These are phyloP conservation scores for Rhizomys pruinosus DNA, from an alignment of 2,113 vertebrate genomes.

Conservation along the genomic window DNA sequence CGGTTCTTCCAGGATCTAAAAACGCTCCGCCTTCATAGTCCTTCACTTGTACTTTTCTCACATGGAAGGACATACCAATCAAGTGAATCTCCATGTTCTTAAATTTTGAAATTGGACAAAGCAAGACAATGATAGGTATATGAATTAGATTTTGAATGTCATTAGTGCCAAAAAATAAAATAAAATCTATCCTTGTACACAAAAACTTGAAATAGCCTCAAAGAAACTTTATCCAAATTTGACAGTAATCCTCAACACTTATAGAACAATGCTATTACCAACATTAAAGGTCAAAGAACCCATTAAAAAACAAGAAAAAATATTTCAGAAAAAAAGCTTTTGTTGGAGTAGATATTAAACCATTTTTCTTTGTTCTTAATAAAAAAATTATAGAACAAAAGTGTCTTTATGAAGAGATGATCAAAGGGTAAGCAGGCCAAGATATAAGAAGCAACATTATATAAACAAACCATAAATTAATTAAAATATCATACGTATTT, in stretches of 20 bases:
- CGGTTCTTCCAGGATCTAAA: neutral
- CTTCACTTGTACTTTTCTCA: neutral
- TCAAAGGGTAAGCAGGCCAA: neutral
- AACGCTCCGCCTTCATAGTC: neutral
- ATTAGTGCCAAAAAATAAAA: neutral
- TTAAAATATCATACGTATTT: neutral
- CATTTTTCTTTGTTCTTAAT: neutral
- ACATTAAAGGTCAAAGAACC: neutral
- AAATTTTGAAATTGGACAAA: neutral
- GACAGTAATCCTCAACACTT: constrained; percentile 12
- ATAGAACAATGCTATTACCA: neutral
- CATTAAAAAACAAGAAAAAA: neutral
- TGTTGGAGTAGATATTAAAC: neutral
- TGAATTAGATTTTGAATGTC: neutral
- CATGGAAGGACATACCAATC: neutral
- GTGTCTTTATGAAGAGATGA: neutral
- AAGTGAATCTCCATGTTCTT: too few species aligned
- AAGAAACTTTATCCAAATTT: neutral
- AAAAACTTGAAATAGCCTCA: neutral
- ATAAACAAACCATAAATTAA: neutral
- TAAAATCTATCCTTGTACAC: neutral
- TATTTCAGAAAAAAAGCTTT: neutral
- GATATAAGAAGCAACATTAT: neutral
- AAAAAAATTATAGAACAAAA: neutral
- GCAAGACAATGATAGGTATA: neutral